Percentiles rank a stretch among this genome's conserved stretches.
These are phyloP conservation scores for Tethya wilhelma DNA, from an alignment of 37 sponge, comb jelly and placozoan genomes.

Conservation along the genomic window DNA sequence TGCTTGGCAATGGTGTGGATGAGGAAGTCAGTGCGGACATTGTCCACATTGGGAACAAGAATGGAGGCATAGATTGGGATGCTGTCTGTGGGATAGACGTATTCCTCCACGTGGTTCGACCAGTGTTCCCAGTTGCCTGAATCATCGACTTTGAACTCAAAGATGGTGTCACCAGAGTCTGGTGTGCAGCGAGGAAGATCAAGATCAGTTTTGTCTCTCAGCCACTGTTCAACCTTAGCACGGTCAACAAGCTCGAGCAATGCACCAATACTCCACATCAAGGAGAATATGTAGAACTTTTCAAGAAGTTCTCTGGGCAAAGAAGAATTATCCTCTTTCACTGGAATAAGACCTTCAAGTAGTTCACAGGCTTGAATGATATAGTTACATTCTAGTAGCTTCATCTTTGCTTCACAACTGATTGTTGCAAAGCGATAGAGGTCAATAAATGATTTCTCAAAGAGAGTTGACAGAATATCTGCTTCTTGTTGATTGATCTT, in stretches of 20 bases:
- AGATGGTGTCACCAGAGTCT: constrained; percentile 89
- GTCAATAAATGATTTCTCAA: constrained; percentile 79
- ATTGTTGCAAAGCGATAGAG: constrained; percentile 72
- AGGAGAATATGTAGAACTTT: constrained; percentile 89
- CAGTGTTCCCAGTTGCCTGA: constrained; percentile 94
- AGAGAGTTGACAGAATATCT: constrained; percentile 70
- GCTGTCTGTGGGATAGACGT: constrained; percentile 89
- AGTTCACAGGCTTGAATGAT: constrained; percentile 82
- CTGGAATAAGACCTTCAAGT: constrained; percentile 92
- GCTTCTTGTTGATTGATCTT: constrained; percentile 78
- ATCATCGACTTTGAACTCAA: constrained; percentile 90
- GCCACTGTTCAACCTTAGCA: constrained; percentile 88
- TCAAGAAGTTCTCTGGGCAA: constrained; percentile 71
- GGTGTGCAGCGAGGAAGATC: constrained; percentile 71
- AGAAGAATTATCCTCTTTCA: constrained; percentile 76
- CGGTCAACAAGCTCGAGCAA: constrained; percentile 93
- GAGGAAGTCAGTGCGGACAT: constrained; percentile 96
- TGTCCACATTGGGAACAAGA: constrained; percentile 98
- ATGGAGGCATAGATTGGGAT: constrained; percentile 90
- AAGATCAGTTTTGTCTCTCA: constrained; percentile 79
- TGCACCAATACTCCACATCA: constrained; percentile 99
- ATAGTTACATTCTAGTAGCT: constrained; percentile 90
- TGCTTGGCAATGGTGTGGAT: constrained; percentile 95
- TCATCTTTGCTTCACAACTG: constrained; percentile 86
- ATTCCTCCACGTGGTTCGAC: constrained; percentile 88